A percentile compares a stretch with the other conserved stretches of the same genome.
Conservation (phyloP, 2,797 vertebrate species). For the Pangasius macronema region DNA sequence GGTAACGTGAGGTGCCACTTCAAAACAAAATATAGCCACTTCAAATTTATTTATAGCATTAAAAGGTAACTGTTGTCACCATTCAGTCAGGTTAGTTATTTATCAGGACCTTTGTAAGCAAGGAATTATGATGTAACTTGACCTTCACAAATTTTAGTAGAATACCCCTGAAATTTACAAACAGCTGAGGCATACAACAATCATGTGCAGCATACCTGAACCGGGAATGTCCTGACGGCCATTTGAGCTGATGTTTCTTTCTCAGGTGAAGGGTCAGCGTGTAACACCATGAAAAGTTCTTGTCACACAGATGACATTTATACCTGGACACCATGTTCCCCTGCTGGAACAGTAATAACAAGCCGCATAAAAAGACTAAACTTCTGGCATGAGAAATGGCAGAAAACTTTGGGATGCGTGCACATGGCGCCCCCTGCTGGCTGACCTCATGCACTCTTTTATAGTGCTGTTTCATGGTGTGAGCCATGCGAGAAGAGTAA, state of each 20-base stretch:
- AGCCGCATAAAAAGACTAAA: neutral
- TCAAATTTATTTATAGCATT: neutral
- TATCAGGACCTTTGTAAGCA: neutral
- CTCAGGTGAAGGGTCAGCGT: conserved; percentile 76
- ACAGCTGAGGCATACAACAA: neutral
- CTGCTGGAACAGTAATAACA: conserved; percentile 57
- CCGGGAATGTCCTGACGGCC: conserved; percentile 79
- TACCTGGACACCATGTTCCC: conserved; percentile 75
- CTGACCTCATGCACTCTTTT: conserved; percentile 73
- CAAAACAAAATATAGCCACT: neutral
- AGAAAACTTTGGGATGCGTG: neutral
- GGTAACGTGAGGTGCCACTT: neutral
- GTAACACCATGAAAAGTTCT: conserved; percentile 82
- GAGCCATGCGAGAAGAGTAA: conserved; percentile 72
- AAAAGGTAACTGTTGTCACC: neutral
- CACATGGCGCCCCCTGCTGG: conserved; percentile 39
- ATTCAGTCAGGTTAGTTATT: neutral
- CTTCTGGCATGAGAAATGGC: neutral
- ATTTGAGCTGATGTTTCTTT: conserved; percentile 80
- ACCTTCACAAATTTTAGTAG: neutral
- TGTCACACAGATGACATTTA: conserved; percentile 80
- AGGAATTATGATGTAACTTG: neutral
- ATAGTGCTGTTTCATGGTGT: conserved; percentile 72
- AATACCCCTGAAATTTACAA: neutral
- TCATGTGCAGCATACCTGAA: conserved; percentile 69